These are phyloP conservation scores for Cyrtonyx montezumae DNA, from an alignment of 2,113 vertebrate genomes.

Conservation along the genomic window DNA sequence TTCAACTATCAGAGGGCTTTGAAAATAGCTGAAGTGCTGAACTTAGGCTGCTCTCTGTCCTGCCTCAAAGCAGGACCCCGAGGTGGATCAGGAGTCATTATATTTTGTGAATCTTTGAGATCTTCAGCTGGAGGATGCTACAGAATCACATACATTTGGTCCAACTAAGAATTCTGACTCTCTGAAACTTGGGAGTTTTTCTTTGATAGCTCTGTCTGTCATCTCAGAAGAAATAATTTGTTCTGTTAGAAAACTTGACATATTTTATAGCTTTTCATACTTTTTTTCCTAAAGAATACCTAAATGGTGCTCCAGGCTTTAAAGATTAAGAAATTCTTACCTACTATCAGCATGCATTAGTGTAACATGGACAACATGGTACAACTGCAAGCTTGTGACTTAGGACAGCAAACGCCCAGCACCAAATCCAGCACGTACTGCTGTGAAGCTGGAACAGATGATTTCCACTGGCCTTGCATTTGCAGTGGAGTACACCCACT, in stretches of 20 bases:
- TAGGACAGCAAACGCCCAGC: not conserved
- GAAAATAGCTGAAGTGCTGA: not conserved
- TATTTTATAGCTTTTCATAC: not conserved
- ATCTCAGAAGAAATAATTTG: not conserved
- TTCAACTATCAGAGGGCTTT: constrained; percentile 5
- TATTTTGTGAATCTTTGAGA: not conserved
- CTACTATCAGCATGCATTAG: not conserved
- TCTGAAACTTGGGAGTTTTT: not conserved
- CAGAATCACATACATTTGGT: not conserved
- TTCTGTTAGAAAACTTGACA: not conserved
- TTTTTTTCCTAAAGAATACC: not conserved
- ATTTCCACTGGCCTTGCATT: not conserved
- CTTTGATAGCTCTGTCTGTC: not conserved
- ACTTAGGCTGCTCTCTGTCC: not conserved
- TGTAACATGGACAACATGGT: not conserved
- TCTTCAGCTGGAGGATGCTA: not conserved
- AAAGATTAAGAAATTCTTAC: not conserved
- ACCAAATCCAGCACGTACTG: not conserved
- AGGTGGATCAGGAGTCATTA: not conserved
- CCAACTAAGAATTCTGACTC: not conserved
- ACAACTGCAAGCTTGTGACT: not conserved
- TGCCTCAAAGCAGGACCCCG: not conserved
- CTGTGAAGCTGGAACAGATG: not conserved
- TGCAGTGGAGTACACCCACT: not conserved
- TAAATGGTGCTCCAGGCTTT: not conserved